Conservation (phyloP, 2,888 invertebrate genomes). For the Oscheius sp. region DNA sequence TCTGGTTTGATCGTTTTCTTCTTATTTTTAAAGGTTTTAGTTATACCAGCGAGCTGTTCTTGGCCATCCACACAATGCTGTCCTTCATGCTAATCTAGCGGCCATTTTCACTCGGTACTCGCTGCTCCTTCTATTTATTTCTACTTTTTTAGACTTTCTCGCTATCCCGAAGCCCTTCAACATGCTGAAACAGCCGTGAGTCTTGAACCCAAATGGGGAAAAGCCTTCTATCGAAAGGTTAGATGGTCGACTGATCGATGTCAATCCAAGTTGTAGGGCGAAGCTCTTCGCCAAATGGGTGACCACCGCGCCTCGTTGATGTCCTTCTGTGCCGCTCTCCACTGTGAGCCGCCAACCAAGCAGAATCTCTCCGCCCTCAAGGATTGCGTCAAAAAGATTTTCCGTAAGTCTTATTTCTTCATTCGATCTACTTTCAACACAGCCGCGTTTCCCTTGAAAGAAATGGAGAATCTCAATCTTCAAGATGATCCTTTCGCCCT, state of each 20-base stretch:
- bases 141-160: slow-evolving; percentile 28
- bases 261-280: too few species aligned
- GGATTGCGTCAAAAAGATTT: background rate
- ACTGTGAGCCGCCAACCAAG: slow-evolving; percentile 22
- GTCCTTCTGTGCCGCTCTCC: slow-evolving; percentile 1
- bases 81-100: slow-evolving; percentile 52
- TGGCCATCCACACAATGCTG: slow-evolving; percentile 46
- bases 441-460: slow-evolving; percentile 42
- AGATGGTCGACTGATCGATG: too few species aligned
- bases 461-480: slow-evolving; percentile 39
- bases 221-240: slow-evolving; percentile 41
- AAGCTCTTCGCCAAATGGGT: slow-evolving; percentile 19
- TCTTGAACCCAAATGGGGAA: slow-evolving; percentile 51
- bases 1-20: slow-evolving; percentile 1
- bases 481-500: slow-evolving; percentile 42
- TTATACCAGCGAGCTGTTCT: slow-evolving; percentile 38
- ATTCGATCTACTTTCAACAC: background rate
- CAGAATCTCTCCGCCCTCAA: slow-evolving; percentile 9
- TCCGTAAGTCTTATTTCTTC: background rate
- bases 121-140: slow-evolving; percentile 36
- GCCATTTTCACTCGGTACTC: slow-evolving; percentile 56
- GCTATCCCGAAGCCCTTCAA: slow-evolving; percentile 34
- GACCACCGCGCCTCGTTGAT: slow-evolving; percentile 6
- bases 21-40: background rate
- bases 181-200: slow-evolving; percentile 46